These are phyloP conservation scores for Sarcophaga subvicina DNA, from an alignment of 2,888 invertebrate species.

Conservation along the genomic window DNA sequence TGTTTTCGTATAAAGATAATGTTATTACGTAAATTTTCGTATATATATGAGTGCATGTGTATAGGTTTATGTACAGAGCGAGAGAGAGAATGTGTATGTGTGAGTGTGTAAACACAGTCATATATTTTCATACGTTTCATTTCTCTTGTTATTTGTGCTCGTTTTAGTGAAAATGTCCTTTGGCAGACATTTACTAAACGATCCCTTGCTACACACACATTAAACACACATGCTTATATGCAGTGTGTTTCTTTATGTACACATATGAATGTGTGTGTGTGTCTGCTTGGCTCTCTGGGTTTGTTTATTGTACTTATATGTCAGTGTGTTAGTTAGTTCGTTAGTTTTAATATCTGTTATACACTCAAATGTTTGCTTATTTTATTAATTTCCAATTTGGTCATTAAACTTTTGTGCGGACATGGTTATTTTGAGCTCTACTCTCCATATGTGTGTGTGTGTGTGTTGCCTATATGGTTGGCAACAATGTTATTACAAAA, in stretches of 20 bases:
- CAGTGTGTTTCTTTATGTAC: neutral
- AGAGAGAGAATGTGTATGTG: neutral
- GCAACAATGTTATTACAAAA: constrained; percentile 45
- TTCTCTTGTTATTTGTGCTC: constrained; percentile 69
- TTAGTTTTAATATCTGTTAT: neutral
- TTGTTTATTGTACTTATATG: neutral
- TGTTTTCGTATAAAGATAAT: constrained; percentile 45
- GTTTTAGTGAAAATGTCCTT: constrained; percentile 60
- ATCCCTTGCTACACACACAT: constrained; percentile 35
- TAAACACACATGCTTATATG: neutral
- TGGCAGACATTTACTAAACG: constrained; percentile 60
- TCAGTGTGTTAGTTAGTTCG: constrained; percentile 3
- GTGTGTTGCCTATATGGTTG: neutral
- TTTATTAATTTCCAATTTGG: constrained; percentile 63
- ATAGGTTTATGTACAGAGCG: rapidly evolving
- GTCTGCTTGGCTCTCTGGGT: neutral
- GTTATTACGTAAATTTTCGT: constrained; percentile 24
- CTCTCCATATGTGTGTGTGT: no score
- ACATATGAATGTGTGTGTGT: neutral
- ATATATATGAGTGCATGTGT: no score
- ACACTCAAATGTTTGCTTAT: constrained; percentile 40
- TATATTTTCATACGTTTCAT: constrained; percentile 71
- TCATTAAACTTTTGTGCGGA: constrained; percentile 43
- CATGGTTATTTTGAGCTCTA: constrained; percentile 34
- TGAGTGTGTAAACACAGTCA: neutral